Percentiles rank a stretch among this genome's conserved stretches.
Evolutionary conservation across 2,797 vertebrate species (phyloP).

Genomic region (Pygocentrus nattereri): DNA sequence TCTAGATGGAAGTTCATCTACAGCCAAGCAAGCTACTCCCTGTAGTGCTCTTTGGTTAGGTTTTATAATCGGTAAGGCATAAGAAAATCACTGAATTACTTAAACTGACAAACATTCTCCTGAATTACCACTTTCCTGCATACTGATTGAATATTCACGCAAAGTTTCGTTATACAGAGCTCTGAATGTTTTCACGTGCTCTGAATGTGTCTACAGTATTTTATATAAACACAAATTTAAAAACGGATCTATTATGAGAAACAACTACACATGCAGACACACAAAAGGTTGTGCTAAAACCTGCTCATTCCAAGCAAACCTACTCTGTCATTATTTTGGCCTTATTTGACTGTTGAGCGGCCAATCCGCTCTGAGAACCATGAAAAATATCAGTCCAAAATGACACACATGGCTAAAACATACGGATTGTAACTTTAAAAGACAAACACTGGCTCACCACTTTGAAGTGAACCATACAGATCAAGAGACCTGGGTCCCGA

Average conservation of each 20-base stretch:
- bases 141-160: background rate
- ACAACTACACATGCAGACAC: background rate
- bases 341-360: background rate
- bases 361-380: background rate
- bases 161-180: background rate
- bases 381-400: background rate
- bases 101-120: background rate
- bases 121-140: background rate
- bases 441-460: background rate
- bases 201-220: background rate
- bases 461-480: background rate
- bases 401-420: background rate
- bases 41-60: background rate
- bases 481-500: background rate
- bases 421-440: background rate
- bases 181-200: background rate
- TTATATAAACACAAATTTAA: background rate
- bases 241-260: background rate
- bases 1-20: background rate
- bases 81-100: background rate
- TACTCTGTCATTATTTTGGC: background rate
- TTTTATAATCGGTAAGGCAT: background rate
- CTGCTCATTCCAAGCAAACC: background rate
- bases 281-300: background rate
- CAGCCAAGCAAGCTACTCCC: background rate